Base-by-base conservation (phyloP, 2,888 invertebrate species). In the Apodemia duryi region DNA sequence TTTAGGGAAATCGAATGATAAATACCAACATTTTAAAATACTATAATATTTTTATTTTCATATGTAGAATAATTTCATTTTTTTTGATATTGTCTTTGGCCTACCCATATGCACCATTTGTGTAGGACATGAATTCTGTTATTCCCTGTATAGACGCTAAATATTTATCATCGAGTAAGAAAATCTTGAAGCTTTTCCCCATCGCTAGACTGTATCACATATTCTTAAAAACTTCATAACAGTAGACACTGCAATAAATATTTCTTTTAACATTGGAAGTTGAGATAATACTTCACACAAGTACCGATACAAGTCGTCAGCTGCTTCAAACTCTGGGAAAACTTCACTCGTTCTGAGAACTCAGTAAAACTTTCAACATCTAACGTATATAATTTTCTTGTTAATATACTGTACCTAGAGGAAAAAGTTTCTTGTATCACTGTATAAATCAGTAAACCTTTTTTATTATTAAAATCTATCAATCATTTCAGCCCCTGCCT, bases 251-350 rank as follows among this genome's bases (percentile, higher is more conserved):
- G 13, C 57, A 13, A 57, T 57, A 57, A 57, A 57, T 57, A 57
- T 57, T 57, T 57, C 57, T 57, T 57, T 57, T 49, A 13, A 29
- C 57, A 13, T 32, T 32, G 13, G 32, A 57, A 57, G 57, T 57
- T 57, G 11, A 57, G 57, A 32, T 32, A 57, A 57, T 57, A 35
- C 35, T 57, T 35, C 35, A 57, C 54, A 35, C n/a, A 49, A 49
- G 35, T 32, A 46, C 21, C 43, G 35, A 46, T 60, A 60, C 32
- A 57, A 51, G 49, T 61, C 61, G 65, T 65, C 65, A 65, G 65
- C 65, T 65, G 65, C 65, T 61, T 65, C 38, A 49, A 65, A 65
- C 65, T 65, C 51, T n/a, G 61, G 61, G 51, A 52, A 65, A 65
- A 65, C 65, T 65, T 51, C 28, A 65, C 65, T 65, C 61, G 65